Percentiles rank a stretch among this genome's conserved stretches.
phyloP scores from a whole-genome alignment of 2,888 invertebrate genomes.

The Gymnocheta viridis region DNA sequence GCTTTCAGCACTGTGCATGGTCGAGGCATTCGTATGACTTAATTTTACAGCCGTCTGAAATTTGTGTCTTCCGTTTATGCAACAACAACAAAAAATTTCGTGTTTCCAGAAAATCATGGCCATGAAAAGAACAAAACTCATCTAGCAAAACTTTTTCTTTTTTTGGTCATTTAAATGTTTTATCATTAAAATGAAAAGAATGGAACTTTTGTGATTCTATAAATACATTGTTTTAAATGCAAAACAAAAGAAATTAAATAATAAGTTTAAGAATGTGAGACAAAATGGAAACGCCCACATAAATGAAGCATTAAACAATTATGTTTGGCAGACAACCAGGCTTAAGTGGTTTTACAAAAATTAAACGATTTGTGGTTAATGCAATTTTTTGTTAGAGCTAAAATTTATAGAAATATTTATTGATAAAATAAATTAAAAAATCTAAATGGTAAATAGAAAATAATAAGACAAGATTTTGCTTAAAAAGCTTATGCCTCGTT shows the following conservation, averaged over 20 bases:
- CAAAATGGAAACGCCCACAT: conserved; percentile 54
- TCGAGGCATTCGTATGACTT: conserved; percentile 61
- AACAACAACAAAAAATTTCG: conserved; percentile 25
- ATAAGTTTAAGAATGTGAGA: conserved; percentile 35
- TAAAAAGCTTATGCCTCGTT: no score
- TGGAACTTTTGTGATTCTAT: conserved; percentile 26
- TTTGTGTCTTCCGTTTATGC: conserved; percentile 65
- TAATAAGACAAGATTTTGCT: not conserved
- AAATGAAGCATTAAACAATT: conserved; percentile 46
- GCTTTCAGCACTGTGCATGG: conserved; percentile 57
- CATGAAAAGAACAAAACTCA: conserved; percentile 52
- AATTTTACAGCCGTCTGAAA: conserved; percentile 67
- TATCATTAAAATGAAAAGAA: not conserved
- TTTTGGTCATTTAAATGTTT: conserved; percentile 61
- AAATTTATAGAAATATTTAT: conserved; percentile 13
- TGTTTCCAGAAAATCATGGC: conserved; percentile 43
- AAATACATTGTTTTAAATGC: conserved; percentile 40
- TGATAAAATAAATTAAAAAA: conserved; percentile 8
- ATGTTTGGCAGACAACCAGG: conserved; percentile 64
- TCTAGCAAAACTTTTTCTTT: conserved; percentile 24
- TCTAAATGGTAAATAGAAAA: not conserved
- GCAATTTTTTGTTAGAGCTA: conserved; percentile 21
- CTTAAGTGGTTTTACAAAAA: conserved; percentile 65
- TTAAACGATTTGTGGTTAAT: conserved; percentile 63
- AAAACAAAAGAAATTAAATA: not conserved